Base-by-base conservation (phyloP, 1,140 invertebrate species). In the Hyposmocoma kahamanoa region DNA sequence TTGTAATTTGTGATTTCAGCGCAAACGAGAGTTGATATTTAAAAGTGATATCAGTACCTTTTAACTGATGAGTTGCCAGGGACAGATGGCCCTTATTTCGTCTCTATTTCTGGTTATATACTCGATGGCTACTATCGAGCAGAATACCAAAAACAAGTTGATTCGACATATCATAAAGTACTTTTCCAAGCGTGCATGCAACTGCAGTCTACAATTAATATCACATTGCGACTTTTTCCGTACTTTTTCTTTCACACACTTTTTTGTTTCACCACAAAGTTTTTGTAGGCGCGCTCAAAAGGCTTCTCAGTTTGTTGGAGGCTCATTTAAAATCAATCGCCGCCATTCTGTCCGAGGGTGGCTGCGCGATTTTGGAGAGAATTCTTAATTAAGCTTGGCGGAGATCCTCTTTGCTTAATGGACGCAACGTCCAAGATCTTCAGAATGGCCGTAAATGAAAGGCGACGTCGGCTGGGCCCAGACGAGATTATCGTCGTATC, bases 241-340 rank as follows among this genome's bases (percentile, higher is more conserved):
- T 6, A 11, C 24, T 34, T 34, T 34, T 34, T 34, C 30, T 13
- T 34, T 2, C 41, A 49, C 42, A 60, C 39, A n/a, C n/a, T n/a
- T n/a, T n/a, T n/a, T n/a, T n/a, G 51, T 60, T 65, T 53, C 39
- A 56, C 62, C 67, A 42, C 63, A 64, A 71, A 65, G 52, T 69
- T 73, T 72, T 69, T 66, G 64, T 60, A 66, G 57, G 22, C 58
- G 56, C 68, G 47, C 67, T 68, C 44, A 62, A 63, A 59, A 9
- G 57, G 50, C 41, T 47, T 54, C 42, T 53, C 42, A 68, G 68
- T 77, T 74, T 76, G 70, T 77, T 67, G 46, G 52, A 49, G 47
- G 53, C 71, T 79, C 76, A 80, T 82, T 84, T 75, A 82, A 76
- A 84, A 82, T 81, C 78, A 82, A 84, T 84, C 70, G 80, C 58